Evolutionary conservation across 1,140 invertebrate species (phyloP), one percentile per base, ranked within the genome.

Genomic region (Grapholita molesta): DNA sequence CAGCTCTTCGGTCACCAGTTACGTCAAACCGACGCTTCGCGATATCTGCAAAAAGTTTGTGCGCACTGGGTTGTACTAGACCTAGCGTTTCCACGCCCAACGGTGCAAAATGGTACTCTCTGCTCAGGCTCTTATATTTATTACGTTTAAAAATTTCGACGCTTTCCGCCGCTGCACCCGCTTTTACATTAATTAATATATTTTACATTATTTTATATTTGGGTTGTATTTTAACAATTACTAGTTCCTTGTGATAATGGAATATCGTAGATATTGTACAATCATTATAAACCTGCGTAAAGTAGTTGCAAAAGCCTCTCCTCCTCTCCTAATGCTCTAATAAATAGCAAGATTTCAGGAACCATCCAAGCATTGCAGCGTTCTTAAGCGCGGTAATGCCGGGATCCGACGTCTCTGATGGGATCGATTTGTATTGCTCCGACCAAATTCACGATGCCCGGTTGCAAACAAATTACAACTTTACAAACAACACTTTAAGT

Each of bases 371-470:
- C 70, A 64, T 28, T 25, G 53, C 25, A 55, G 12, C 53, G 64
- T 70, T 68, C 75, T 74, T 71, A 74, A 76, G 70, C 70, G 66
- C 30, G 64, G 65, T 55, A 55, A n/a, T 55, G n/a, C 69, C 11
- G 9, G n/a, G 64, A 70, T 38, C 67, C 35, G 66, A 53, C 24
- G 48, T 33, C 64, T 64, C 68, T 80, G 84, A 86, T 83, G 85
- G 73, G 79, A 85, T 84, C 82, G 86, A 88, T 88, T 83, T 88
- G 86, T 86, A 86, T 81, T 71, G 80, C 83, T 82, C 76, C 79
- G 68, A 76, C 71, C 67, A 77, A 75, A 79, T 69, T 71, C 79
- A 74, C 67, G 57, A 21, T 18, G 21, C 15, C 11, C 32, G 21
- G 38, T 24, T 69, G 66, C 70, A 71, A 65, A 75, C 67, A 77